These are phyloP conservation scores for Dorcus hopei DNA, from an alignment of 2,888 invertebrate species.

Conservation along the genomic window DNA sequence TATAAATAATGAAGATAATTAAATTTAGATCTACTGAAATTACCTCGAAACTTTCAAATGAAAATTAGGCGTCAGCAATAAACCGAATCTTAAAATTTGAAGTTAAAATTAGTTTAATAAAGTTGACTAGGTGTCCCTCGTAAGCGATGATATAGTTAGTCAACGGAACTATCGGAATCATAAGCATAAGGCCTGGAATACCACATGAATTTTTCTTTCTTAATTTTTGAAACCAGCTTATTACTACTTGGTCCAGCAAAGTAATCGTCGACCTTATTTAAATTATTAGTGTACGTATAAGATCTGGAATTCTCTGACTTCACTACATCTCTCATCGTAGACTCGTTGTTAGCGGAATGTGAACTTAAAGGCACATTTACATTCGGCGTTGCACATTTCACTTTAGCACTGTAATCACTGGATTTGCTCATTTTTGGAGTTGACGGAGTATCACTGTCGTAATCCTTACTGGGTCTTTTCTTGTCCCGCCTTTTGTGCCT, in stretches of 20 bases:
- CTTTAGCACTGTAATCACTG: neutral
- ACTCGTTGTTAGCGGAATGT: neutral
- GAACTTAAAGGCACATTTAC: constrained; percentile 3
- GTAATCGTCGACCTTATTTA: constrained; percentile 1
- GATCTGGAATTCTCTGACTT: neutral
- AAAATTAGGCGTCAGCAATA: too few species aligned
- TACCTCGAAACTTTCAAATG: too few species aligned
- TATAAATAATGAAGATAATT: too few species aligned
- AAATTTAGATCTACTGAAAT: too few species aligned
- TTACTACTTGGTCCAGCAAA: constrained; percentile 23
- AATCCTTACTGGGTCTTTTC: constrained; percentile 3
- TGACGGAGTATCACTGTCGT: neutral
- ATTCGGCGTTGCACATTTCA: neutral
- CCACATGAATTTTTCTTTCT: constrained; percentile 25
- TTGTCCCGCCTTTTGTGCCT: neutral
- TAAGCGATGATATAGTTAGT: neutral
- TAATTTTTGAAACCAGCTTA: constrained; percentile 22
- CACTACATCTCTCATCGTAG: neutral
- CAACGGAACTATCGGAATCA: constrained; percentile 23
- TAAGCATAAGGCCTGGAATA: constrained; percentile 26
- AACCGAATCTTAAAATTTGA: too few species aligned
- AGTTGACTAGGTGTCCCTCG: too few species aligned
- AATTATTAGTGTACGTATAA: neutral
- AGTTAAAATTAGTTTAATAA: too few species aligned
- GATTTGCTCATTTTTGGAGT: neutral